These are phyloP conservation scores for Cryptus viduatorius DNA, from an alignment of 2,888 invertebrate species.

Conservation along the genomic window DNA sequence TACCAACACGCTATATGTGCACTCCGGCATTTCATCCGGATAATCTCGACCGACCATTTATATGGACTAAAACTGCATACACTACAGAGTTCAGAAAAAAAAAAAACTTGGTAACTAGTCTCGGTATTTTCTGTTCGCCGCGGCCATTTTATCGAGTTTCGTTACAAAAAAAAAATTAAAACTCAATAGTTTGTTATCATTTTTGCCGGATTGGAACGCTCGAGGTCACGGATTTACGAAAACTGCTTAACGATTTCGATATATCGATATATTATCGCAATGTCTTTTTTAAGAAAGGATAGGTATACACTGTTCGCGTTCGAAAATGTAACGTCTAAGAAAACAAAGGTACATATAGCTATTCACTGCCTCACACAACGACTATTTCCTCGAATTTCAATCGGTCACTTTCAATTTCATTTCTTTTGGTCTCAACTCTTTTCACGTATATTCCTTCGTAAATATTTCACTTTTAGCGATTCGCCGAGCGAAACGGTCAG, in stretches of 20 bases:
- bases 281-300: too few species aligned
- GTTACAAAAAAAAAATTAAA: too few species aligned
- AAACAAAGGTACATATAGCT: too few species aligned
- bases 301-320: not conserved
- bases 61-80: not conserved
- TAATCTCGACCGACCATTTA: not conserved
- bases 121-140: too few species aligned
- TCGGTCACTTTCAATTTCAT: slow-evolving; percentile 10
- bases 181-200: too few species aligned
- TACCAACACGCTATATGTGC: not conserved
- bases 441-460: not conserved
- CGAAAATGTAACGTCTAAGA: too few species aligned
- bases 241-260: too few species aligned
- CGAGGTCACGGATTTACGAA: not conserved
- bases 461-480: not conserved
- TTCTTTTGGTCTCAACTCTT: not conserved
- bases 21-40: slow-evolving; percentile 1
- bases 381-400: not conserved
- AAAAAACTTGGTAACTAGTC: too few species aligned
- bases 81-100: too few species aligned
- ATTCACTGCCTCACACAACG: too few species aligned
- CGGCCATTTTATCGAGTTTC: too few species aligned
- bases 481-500: slow-evolving; percentile 4
- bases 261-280: too few species aligned
- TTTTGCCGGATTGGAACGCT: not conserved